These are phyloP conservation scores for Diadema setosum DNA, from an alignment of 35 echinoderm and acorn worm species.

Conservation along the genomic window DNA sequence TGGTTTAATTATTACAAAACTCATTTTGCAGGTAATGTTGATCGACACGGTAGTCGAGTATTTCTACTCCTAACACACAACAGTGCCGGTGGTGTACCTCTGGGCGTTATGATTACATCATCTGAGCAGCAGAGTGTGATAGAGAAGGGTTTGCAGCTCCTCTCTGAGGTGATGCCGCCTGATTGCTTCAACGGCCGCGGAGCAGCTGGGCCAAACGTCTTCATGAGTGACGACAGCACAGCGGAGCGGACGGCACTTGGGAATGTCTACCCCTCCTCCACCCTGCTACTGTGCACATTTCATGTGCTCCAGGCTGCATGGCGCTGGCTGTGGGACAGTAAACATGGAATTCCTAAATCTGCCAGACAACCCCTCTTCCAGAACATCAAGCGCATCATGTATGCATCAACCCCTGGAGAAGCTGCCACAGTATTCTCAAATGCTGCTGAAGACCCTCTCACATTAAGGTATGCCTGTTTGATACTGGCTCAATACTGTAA, in stretches of 20 bases:
- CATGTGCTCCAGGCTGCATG: slow-evolving; percentile 22
- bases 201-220: background rate
- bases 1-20: too few relatives aligned
- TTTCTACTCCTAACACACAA: slow-evolving; percentile 74
- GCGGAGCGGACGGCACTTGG: slow-evolving; percentile 2
- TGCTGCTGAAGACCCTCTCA: background rate
- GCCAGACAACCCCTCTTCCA: background rate
- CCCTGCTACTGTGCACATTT: slow-evolving; percentile 25
- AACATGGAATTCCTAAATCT: background rate
- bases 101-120: slow-evolving; percentile 62
- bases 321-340: slow-evolving; percentile 3
- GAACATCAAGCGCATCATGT: background rate
- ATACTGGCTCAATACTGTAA: background rate
- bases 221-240: slow-evolving; percentile 59
- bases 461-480: background rate
- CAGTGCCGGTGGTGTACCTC: slow-evolving; percentile 57
- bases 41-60: slow-evolving; percentile 29
- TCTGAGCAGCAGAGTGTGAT: slow-evolving; percentile 23
- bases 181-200: slow-evolving; percentile 11
- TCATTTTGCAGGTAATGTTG: slow-evolving; percentile 49
- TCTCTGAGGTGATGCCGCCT: slow-evolving; percentile 16
- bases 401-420: background rate
- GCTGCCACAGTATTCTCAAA: background rate
- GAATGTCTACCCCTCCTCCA: slow-evolving; percentile 14
- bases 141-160: too few relatives aligned